Conservation (phyloP, 2,888 invertebrate genomes). For the Copidosoma aretas region DNA sequence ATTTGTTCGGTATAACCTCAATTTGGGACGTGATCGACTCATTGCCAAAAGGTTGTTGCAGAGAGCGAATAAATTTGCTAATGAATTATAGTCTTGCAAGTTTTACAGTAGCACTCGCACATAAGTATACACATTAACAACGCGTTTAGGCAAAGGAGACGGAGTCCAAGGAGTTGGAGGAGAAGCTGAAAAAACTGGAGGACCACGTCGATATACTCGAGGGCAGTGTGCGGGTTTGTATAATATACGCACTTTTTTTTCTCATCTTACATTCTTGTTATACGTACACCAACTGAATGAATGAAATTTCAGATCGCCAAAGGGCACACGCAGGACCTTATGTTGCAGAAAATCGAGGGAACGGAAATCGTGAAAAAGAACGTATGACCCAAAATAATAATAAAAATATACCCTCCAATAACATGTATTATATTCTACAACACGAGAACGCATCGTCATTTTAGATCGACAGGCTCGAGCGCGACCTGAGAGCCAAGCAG, state of each 20-base stretch:
- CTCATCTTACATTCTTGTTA: too few species aligned
- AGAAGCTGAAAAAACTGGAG: constrained; percentile 33
- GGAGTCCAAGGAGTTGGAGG: constrained; percentile 49
- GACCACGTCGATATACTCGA: constrained; percentile 20
- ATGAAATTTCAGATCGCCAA: constrained; percentile 44
- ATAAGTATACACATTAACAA: neutral
- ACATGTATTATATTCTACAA: too few species aligned
- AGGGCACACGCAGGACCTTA: constrained; percentile 41
- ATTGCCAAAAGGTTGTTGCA: too few species aligned
- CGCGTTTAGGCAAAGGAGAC: constrained; percentile 48
- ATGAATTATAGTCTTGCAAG: too few species aligned
- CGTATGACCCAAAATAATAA: constrained; percentile 46
- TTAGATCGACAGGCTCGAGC: constrained; percentile 21
- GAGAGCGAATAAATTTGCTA: too few species aligned
- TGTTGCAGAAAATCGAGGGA: constrained; percentile 42
- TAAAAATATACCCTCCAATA: too few species aligned
- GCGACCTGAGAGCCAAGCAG: constrained; percentile 15
- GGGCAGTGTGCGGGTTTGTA: constrained; percentile 33
- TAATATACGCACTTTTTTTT: constrained; percentile 1
- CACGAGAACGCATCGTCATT: too few species aligned
- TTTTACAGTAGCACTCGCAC: too few species aligned
- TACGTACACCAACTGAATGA: too few species aligned
- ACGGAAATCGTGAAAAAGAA: constrained; percentile 43
- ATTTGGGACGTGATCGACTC: too few species aligned
- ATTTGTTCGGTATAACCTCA: too few species aligned